Percentiles rank a stretch among this genome's conserved stretches.
phyloP scores from a whole-genome alignment of 2,888 invertebrate species.

The Microctonus hyperodae region DNA sequence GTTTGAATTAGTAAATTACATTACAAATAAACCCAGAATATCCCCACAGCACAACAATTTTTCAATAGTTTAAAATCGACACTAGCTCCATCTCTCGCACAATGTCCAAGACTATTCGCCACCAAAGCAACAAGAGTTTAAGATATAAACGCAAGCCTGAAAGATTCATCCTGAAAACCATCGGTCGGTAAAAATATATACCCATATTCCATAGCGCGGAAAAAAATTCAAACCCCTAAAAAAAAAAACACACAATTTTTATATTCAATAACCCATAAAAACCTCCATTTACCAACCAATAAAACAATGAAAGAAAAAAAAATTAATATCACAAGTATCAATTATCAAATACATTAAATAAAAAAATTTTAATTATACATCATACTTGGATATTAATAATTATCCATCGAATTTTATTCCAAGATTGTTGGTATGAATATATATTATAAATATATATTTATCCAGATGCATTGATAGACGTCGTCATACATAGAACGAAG shows the following conservation, averaged over 20 bases:
- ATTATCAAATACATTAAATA: neutral
- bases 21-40: neutral
- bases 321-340: neutral
- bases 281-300: no score
- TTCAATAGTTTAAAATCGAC: constrained; percentile 36
- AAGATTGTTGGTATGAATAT: constrained; percentile 3
- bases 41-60: neutral
- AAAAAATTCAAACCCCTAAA: neutral
- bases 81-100: constrained; percentile 51
- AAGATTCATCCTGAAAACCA: constrained; percentile 26
- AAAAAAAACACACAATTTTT: neutral
- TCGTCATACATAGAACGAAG: neutral
- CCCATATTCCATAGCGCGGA: neutral
- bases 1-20: no score
- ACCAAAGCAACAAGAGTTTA: constrained; percentile 33
- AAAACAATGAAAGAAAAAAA: no score
- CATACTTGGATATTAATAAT: neutral
- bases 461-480: neutral
- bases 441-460: neutral
- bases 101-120: constrained; percentile 39
- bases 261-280: no score
- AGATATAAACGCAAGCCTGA: neutral
- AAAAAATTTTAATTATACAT: neutral
- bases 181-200: constrained; percentile 37
- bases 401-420: neutral